These are phyloP conservation scores for Oncopodura yosiiana DNA, from an alignment of 1,140 invertebrate genomes.

Conservation along the genomic window DNA sequence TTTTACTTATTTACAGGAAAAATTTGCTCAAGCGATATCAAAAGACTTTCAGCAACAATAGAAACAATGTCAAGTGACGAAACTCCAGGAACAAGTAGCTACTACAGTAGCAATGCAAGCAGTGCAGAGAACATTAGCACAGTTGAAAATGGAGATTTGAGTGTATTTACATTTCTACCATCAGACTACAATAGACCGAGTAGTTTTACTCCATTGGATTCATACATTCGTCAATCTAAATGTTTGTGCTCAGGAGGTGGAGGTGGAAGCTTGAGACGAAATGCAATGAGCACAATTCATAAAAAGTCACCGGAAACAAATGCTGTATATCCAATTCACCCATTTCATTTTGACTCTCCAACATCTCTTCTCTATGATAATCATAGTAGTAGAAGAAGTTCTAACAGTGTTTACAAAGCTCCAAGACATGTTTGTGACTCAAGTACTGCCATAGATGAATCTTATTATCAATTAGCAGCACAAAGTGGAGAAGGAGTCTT, in stretches of 20 bases:
- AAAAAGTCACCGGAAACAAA: no score
- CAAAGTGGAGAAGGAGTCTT: conserved; percentile 14
- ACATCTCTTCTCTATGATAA: no score
- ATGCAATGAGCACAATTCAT: not conserved
- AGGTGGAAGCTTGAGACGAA: not conserved
- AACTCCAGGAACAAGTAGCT: conserved; percentile 18
- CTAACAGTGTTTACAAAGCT: no score
- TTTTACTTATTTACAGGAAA: no score
- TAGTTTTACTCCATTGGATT: not conserved
- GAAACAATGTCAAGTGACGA: not conserved
- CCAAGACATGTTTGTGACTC: no score
- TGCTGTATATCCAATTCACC: no score
- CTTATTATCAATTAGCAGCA: not conserved
- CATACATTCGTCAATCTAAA: not conserved
- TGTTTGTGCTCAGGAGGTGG: conserved; percentile 2
- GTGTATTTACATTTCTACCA: conserved; percentile 18
- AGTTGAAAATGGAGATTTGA: conserved; percentile 22
- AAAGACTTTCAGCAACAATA: no score
- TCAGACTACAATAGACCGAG: not conserved
- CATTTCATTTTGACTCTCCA: no score
- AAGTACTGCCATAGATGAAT: not conserved
- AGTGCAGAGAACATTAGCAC: conserved; percentile 29
- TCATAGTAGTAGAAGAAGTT: no score
- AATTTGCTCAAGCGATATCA: no score
- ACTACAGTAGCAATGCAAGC: conserved; percentile 18